Evolutionary conservation across 1,140 invertebrate genomes (phyloP), one percentile per base, ranked within the genome.

Genomic region (Meteorus sp.): DNA sequence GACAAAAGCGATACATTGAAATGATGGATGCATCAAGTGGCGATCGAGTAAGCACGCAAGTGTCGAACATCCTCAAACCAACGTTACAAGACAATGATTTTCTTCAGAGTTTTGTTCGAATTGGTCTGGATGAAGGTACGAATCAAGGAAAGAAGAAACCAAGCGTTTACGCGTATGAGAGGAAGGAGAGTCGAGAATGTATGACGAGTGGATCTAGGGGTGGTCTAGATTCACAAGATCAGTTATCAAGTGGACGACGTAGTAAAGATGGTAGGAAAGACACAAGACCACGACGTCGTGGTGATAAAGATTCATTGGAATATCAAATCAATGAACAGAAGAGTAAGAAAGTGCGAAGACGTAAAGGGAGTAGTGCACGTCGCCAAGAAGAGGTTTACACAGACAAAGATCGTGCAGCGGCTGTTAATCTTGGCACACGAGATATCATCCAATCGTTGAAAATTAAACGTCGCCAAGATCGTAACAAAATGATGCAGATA

Each of bases 371-470:
- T 43, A 66, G 72, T 0, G 61, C 53, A 3, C 63, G 69, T 8
- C 72, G 76, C 0, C 75, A 89, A 63, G 88, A 90, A 56, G 92
- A 94, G 69, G 75, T 91, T 9, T 95, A 94, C 70, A 94, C 91
- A 7, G 93, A 95, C 73, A 95, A 94, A 69, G 93, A 94, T 72
- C 77, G 93, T 7, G 93, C 93, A 0, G 92, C 93, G 0, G 92
- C 92, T 1, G 92, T 94, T 3, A 91, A 91, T 64, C 85, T 93
- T 82, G 91, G 90, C 0, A 87, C 81, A 59, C 80, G 86, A 43
- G 92, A 95, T 70, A 94, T 94, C 29, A 94, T 94, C 67, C 87
- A 89, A 59, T 91, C 89, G 19, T 76, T 94, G 47, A 90, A 86
- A 68, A 84, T 90, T 57, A 94, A 94, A 67, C 84, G 89, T 53